Conservation (phyloP, 2,113 vertebrate genomes). For the Brachirus orientalis region DNA sequence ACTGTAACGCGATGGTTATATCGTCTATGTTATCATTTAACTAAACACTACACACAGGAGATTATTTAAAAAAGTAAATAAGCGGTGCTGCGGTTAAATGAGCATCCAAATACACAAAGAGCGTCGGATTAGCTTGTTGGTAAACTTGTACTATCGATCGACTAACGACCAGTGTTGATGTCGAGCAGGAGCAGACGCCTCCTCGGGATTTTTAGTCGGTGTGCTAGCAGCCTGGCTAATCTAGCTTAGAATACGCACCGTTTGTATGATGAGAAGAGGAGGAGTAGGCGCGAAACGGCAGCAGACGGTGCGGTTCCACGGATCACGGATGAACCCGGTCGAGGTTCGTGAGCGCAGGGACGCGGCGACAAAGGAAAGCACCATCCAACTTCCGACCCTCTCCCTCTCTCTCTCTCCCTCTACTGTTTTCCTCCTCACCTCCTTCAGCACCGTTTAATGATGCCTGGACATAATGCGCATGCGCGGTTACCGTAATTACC, state of each 20-base stretch:
- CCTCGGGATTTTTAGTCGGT: slow-evolving; percentile 28
- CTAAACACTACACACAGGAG: background rate
- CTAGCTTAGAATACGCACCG: slow-evolving; percentile 68
- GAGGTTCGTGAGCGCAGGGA: slow-evolving; percentile 2
- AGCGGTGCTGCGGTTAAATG: background rate
- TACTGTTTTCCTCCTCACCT: slow-evolving; percentile 66
- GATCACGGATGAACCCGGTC: slow-evolving; percentile 3
- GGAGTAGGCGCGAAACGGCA: background rate
- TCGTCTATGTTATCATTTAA: background rate
- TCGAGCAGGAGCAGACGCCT: slow-evolving; percentile 19
- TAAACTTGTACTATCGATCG: slow-evolving; percentile 23
- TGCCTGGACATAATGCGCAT: slow-evolving; percentile 58
- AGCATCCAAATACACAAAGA: background rate
- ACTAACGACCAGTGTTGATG: slow-evolving; percentile 1
- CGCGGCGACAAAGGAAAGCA: slow-evolving; percentile 57
- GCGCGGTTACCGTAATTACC: slow-evolving; percentile 65
- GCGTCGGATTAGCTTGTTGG: background rate
- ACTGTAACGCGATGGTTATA: background rate
- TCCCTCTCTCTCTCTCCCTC: background rate
- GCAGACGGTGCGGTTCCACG: slow-evolving; percentile 1
- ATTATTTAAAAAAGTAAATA: background rate
- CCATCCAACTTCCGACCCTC: slow-evolving; percentile 65
- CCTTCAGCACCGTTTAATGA: slow-evolving; percentile 45
- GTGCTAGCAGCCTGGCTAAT: slow-evolving; percentile 67
- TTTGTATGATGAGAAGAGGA: slow-evolving; percentile 20